These are phyloP conservation scores for Sardinella longiceps DNA, from an alignment of 2,797 vertebrate genomes.

Conservation along the genomic window DNA sequence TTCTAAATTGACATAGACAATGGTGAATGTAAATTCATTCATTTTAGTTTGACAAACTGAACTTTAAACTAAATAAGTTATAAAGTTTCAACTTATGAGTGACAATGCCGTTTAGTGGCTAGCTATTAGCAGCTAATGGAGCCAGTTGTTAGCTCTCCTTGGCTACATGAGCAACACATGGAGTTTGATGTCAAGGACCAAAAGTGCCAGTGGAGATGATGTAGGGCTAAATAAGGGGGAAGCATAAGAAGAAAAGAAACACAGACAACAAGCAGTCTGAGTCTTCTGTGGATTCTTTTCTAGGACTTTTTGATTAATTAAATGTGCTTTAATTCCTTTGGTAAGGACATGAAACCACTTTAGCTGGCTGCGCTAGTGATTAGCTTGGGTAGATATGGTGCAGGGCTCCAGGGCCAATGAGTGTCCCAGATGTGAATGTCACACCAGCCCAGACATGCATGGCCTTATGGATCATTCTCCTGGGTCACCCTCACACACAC, in stretches of 20 bases:
- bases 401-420: constrained; percentile 32
- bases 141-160: not conserved
- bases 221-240: not conserved
- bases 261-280: not conserved
- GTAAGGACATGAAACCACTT: constrained; percentile 22
- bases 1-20: no score
- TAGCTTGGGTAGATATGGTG: constrained; percentile 27
- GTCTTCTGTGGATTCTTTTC: constrained; percentile 19
- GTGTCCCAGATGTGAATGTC: constrained; percentile 50
- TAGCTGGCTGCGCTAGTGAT: not conserved
- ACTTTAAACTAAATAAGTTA: no score
- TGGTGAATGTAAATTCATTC: no score
- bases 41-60: no score
- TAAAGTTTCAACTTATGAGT: no score
- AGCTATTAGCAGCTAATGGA: not conserved
- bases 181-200: not conserved
- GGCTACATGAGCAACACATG: not conserved
- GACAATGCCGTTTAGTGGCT: not conserved
- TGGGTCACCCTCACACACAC: constrained; percentile 46
- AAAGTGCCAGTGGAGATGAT: not conserved
- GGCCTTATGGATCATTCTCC: constrained; percentile 46
- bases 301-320: constrained; percentile 49
- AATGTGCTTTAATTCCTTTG: constrained; percentile 41
- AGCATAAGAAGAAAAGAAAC: not conserved
- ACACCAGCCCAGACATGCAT: constrained; percentile 48